These are phyloP conservation scores for Poeciliopsis gracilis DNA, from an alignment of 2,797 vertebrate species.

Conservation along the genomic window DNA sequence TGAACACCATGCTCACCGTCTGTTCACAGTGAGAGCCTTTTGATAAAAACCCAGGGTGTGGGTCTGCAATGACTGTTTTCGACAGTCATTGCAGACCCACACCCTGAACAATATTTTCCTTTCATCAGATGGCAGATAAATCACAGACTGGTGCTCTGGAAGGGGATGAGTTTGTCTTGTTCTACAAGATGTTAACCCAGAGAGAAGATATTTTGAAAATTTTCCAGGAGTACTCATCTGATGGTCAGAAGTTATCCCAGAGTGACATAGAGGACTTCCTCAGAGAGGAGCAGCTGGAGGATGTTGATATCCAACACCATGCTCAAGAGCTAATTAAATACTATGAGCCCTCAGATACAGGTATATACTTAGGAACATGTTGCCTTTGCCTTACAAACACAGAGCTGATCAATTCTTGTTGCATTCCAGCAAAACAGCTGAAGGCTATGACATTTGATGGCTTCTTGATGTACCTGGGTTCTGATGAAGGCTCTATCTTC, in stretches of 20 bases:
- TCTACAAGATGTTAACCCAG: slow-evolving; percentile 93
- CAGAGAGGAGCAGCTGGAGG: slow-evolving; percentile 86
- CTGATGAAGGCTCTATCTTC: slow-evolving; percentile 87
- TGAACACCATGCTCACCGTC: slow-evolving; percentile 86
- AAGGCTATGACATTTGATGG: slow-evolving; percentile 88
- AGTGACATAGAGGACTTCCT: slow-evolving; percentile 90
- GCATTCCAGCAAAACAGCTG: slow-evolving; percentile 83
- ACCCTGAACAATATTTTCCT: neutral
- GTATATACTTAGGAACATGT: slow-evolving; percentile 62
- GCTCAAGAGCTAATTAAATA: slow-evolving; percentile 86
- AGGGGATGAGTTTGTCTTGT: slow-evolving; percentile 92
- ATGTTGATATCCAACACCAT: slow-evolving; percentile 68
- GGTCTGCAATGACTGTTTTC: too few species aligned
- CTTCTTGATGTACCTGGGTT: slow-evolving; percentile 89
- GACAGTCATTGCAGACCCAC: neutral
- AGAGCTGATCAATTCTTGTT: neutral
- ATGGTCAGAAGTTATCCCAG: slow-evolving; percentile 88
- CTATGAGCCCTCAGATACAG: slow-evolving; percentile 91
- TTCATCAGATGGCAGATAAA: slow-evolving; percentile 85
- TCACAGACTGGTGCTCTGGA: slow-evolving; percentile 88
- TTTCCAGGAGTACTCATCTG: slow-evolving; percentile 88
- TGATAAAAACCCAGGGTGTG: neutral
- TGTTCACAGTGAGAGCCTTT: slow-evolving; percentile 85
- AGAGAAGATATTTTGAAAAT: slow-evolving; percentile 87
- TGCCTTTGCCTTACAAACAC: neutral